A percentile compares a stretch with the other conserved stretches of the same genome.
Conservation (phyloP, 92 coral and sea anemone genomes). For the Epizoanthus stellaris region DNA sequence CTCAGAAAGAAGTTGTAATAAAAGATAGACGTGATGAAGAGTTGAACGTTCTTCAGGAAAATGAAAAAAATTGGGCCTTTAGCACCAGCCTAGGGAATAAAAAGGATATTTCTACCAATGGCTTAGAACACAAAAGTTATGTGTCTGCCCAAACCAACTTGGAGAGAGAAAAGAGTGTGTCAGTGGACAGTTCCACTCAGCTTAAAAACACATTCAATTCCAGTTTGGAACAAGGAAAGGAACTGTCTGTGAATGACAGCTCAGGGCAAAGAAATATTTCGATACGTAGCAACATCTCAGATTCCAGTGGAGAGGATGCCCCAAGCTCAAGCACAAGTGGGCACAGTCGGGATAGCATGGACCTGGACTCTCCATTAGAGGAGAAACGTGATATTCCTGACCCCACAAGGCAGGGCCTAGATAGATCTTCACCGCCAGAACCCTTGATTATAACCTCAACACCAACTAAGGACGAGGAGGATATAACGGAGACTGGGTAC, state of each 20-base stretch:
- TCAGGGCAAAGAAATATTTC: not conserved
- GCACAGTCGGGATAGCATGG: not conserved
- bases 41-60: slow-evolving; percentile 7
- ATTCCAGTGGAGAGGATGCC: not conserved
- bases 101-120: not conserved
- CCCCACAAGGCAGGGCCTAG: not conserved
- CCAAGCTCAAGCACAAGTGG: not conserved
- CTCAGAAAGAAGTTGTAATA: not conserved
- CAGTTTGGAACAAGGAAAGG: not conserved
- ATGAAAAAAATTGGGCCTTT: slow-evolving; percentile 30
- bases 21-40: not conserved
- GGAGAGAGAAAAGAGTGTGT: not conserved
- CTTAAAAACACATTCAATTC: not conserved
- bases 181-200: not conserved
- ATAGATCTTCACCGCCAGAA: slow-evolving; percentile 60
- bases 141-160: not conserved
- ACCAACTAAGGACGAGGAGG: slow-evolving; percentile 64
- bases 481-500: slow-evolving; percentile 38
- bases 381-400: slow-evolving; percentile 10
- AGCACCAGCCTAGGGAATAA: not conserved
- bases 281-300: not conserved
- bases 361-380: slow-evolving; percentile 6
- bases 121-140: slow-evolving; percentile 11
- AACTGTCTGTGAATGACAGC: not conserved
- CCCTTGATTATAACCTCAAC: slow-evolving; percentile 81